Conservation (phyloP, 2,113 vertebrate species). For the Notothenia rossii region DNA sequence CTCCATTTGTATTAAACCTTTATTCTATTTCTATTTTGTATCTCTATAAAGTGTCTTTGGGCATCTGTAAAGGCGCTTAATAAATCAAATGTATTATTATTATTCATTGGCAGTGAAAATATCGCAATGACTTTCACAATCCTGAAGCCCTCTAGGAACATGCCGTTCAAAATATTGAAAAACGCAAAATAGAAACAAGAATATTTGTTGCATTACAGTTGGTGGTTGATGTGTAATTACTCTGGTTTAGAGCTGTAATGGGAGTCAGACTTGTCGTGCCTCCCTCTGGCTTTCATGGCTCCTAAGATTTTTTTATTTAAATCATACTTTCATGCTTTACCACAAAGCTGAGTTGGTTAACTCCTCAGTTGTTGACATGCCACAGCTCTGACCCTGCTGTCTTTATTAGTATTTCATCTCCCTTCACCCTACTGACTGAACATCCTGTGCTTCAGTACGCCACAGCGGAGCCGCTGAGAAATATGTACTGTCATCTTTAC, state of each 20-base stretch:
- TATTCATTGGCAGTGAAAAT: too few species aligned
- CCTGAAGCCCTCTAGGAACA: too few species aligned
- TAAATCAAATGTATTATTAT: too few species aligned
- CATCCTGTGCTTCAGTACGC: constrained; percentile 24
- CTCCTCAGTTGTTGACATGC: constrained; percentile 23
- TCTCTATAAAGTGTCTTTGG: too few species aligned
- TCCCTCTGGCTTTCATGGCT: constrained; percentile 31
- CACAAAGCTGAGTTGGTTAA: constrained; percentile 27
- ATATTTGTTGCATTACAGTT: constrained; percentile 20
- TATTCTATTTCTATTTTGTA: too few species aligned
- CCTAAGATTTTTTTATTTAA: constrained; percentile 32
- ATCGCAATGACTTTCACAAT: too few species aligned
- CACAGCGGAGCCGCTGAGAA: neutral
- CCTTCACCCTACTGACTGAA: constrained; percentile 28
- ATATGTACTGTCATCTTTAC: constrained; percentile 13
- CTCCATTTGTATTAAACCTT: too few species aligned
- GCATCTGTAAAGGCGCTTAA: too few species aligned
- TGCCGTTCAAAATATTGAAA: too few species aligned
- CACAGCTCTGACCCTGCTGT: neutral
- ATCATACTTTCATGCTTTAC: constrained; percentile 26
- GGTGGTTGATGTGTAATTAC: constrained; percentile 35
- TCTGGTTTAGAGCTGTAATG: constrained; percentile 26
- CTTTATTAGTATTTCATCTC: neutral
- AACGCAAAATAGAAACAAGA: constrained; percentile 22
- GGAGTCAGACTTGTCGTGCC: constrained; percentile 32